Conservation (phyloP, 2,797 vertebrate species). For the Poeciliopsis turneri region DNA sequence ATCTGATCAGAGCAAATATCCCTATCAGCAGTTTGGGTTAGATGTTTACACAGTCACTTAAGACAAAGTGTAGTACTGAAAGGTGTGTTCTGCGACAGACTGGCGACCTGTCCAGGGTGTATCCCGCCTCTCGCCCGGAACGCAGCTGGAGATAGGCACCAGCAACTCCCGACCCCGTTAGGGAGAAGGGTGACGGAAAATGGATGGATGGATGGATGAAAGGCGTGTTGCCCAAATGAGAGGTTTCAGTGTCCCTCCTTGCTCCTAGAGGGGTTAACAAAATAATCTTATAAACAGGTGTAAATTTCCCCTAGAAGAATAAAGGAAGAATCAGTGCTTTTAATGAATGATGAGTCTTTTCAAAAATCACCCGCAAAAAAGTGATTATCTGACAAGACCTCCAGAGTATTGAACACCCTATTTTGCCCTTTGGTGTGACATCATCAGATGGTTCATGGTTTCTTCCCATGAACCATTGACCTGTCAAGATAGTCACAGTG, state of each 20-base stretch:
- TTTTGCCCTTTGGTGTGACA: background rate
- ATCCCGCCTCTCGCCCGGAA: too few species aligned
- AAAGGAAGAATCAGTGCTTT: slow-evolving; percentile 19
- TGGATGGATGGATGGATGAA: too few species aligned
- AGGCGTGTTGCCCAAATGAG: background rate
- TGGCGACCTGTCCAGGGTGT: too few species aligned
- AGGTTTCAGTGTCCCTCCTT: slow-evolving; percentile 40
- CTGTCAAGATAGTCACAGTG: background rate
- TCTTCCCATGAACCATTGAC: background rate
- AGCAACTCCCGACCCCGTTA: too few species aligned
- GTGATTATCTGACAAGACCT: slow-evolving; percentile 6
- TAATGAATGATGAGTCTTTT: slow-evolving; percentile 5
- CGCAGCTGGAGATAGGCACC: too few species aligned
- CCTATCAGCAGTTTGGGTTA: background rate
- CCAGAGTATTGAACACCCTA: background rate
- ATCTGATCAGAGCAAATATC: background rate
- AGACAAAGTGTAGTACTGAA: slow-evolving; percentile 22
- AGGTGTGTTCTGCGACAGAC: too few species aligned
- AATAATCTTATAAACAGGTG: slow-evolving; percentile 40
- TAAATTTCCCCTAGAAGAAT: slow-evolving; percentile 22
- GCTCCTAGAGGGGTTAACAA: background rate
- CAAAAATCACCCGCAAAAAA: background rate
- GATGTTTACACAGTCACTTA: slow-evolving; percentile 13
- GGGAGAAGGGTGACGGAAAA: too few species aligned
- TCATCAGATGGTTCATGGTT: background rate